Base-by-base conservation (phyloP, 2,113 vertebrate species). In the Platanista minor region DNA sequence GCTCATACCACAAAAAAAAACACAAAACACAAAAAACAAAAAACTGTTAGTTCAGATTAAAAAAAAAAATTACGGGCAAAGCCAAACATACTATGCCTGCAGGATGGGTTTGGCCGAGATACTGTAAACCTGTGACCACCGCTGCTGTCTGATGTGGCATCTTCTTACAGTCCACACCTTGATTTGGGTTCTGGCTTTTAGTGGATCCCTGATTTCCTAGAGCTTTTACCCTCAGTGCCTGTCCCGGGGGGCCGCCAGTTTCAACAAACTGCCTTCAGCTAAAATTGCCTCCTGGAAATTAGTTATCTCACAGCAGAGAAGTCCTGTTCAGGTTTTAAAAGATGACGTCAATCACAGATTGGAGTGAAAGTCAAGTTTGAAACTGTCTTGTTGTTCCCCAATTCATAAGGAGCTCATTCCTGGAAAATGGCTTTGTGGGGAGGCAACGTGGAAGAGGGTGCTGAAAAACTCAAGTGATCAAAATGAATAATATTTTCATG, bases 71-170 rank as follows among this genome's bases (percentile, higher is more conserved):
- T 1, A 54, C 3, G 0, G 31, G n/a, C 49, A 31, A 27, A 62
- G 86, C 67, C 61, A 36, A 5, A 66, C 23, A 0, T 6, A 29
- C 15, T 0, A 11, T 1, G 62, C 9, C 46, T 52, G n/a, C 64
- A 21, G 64, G 62, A 3, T 6, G 78, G 78, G 23, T 11, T 33
- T 81, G 62, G 57, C 49, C 0, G 3, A 31, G 71, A 41, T 15
- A 0, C 54, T 4, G 83, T 7, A 27, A 23, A 57, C 78, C 78
- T 15, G 39, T 21, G 33, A 21, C 25, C 6, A 18, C 36, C 0
- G 6, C 31, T 11, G 81, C 46, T 39, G 69, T 13, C 67, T 6
- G 0, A 1, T 0, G 64, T 20, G 46, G 8, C 15, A 0, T 17
- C 66, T 41, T 4, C 15, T 14, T 8, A 7, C 8, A 8, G 15